Evolutionary conservation across 2,888 invertebrate species (phyloP).

Genomic region (Allygus modestus): DNA sequence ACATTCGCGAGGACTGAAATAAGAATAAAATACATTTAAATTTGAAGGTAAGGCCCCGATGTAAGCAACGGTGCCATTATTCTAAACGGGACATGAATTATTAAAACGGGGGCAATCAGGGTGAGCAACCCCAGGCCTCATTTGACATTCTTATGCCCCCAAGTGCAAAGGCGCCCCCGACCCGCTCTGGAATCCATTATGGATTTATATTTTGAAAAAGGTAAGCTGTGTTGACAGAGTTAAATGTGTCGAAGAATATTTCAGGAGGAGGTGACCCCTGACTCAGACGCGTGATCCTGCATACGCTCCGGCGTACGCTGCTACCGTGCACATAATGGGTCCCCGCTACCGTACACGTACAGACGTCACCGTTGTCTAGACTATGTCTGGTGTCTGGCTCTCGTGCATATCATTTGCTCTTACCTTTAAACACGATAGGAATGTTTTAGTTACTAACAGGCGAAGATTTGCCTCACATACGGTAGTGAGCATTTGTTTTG

Average conservation of each 20-base stretch:
- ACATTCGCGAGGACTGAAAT: background rate
- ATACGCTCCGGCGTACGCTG: conserved; percentile 16
- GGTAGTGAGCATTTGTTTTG: too few species aligned
- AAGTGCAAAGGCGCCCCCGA: background rate
- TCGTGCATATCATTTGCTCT: background rate
- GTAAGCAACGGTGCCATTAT: conserved; percentile 54
- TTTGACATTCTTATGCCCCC: conserved; percentile 49
- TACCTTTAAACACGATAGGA: background rate
- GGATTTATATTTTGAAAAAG: conserved; percentile 47
- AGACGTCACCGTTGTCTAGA: background rate
- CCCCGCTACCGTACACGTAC: background rate
- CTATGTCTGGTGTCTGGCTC: background rate
- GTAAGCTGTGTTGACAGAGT: conserved; percentile 43
- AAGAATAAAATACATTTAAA: conserved; percentile 61
- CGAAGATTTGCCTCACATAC: too few species aligned
- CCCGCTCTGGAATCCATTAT: conserved; percentile 21
- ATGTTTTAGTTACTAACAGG: background rate
- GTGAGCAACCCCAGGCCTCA: background rate
- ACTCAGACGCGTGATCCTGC: conserved; percentile 18
- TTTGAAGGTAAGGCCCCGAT: conserved; percentile 39
- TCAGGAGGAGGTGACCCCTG: conserved; percentile 26
- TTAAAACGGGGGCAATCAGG: conserved; percentile 53
- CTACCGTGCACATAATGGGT: conserved; percentile 31
- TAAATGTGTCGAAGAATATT: conserved; percentile 45
- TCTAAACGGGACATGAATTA: conserved; percentile 59